These are phyloP conservation scores for Proales similis DNA, from an alignment of 1,140 invertebrate genomes.

Conservation along the genomic window DNA sequence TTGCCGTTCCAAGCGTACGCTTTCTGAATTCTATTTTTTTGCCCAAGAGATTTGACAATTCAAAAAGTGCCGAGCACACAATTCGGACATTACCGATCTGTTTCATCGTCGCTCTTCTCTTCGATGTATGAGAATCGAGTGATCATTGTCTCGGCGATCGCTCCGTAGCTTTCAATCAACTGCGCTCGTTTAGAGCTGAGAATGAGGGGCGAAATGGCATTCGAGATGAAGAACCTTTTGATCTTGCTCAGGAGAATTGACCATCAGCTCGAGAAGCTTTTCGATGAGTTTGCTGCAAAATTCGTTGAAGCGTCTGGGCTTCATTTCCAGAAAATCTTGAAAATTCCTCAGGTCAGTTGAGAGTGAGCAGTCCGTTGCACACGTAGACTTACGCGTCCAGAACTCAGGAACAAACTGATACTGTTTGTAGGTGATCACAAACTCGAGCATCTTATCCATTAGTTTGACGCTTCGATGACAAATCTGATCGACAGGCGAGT, in stretches of 20 bases:
- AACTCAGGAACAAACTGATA: conserved; percentile 28
- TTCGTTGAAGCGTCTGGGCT: not conserved
- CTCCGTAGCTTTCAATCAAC: not conserved
- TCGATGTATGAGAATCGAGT: conserved; percentile 2
- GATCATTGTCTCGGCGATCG: conserved; percentile 5
- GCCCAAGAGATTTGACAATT: not conserved
- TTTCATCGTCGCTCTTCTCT: conserved; percentile 1
- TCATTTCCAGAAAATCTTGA: conserved; percentile 5
- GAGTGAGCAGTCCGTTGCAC: not conserved
- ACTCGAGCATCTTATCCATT: conserved; percentile 18
- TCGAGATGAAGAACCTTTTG: not conserved
- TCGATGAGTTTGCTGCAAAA: conserved; percentile 14
- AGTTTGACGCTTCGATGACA: not conserved
- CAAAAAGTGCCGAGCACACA: not conserved
- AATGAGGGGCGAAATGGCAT: not conserved
- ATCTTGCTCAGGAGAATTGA: not conserved
- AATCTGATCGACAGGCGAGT: conserved; percentile 10
- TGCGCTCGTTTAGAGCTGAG: not conserved
- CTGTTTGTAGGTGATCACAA: conserved; percentile 2
- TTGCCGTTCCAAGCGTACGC: conserved; percentile 15
- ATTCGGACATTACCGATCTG: too few species aligned
- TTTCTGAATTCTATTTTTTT: not conserved
- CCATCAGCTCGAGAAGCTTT: conserved; percentile 11
- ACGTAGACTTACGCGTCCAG: conserved; percentile 17
- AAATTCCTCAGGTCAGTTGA: not conserved